These are phyloP conservation scores for Steatocranus sp. DNA, from an alignment of 2,797 vertebrate genomes.

Conservation along the genomic window DNA sequence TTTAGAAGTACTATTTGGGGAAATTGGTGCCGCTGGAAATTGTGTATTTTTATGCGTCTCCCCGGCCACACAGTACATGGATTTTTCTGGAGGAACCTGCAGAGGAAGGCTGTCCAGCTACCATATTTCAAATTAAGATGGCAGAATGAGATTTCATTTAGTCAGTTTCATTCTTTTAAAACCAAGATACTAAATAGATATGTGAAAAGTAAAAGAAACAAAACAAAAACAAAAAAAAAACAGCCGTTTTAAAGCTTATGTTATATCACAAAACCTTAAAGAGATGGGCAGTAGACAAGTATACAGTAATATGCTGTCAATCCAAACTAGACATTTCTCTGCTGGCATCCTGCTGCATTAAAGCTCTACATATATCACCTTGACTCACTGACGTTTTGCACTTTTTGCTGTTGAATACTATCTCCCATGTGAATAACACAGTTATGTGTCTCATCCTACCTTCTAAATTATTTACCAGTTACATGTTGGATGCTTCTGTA, in stretches of 20 bases:
- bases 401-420: neutral
- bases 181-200: neutral
- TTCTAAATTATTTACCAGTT: slow-evolving; percentile 51
- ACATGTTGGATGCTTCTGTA: slow-evolving; percentile 11
- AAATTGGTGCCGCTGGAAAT: neutral
- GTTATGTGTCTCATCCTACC: slow-evolving; percentile 7
- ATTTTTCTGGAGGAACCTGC: neutral
- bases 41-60: neutral
- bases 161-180: slow-evolving; percentile 44
- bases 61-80: neutral
- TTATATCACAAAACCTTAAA: neutral
- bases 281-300: neutral
- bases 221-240: neutral
- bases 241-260: neutral
- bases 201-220: neutral
- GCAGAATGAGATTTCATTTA: slow-evolving; percentile 31
- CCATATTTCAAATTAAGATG: slow-evolving; percentile 53
- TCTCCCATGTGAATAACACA: neutral
- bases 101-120: neutral
- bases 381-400: neutral
- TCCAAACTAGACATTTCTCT: neutral
- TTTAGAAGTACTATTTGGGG: neutral
- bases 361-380: neutral
- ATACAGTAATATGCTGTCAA: neutral
- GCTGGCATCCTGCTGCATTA: neutral